These are phyloP conservation scores for Colletes collaris DNA, from an alignment of 2,888 invertebrate genomes.

Conservation along the genomic window DNA sequence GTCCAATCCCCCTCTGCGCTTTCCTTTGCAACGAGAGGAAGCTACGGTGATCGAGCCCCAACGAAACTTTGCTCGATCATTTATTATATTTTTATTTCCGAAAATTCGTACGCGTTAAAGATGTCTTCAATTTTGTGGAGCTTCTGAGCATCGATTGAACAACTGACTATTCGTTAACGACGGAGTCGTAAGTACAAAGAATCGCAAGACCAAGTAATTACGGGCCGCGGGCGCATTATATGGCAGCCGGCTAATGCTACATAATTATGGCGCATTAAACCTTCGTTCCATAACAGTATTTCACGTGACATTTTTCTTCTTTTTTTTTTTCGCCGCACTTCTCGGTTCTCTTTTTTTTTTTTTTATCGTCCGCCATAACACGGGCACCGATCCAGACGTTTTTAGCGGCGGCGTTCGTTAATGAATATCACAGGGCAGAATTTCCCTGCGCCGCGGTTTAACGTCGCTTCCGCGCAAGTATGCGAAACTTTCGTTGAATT, in stretches of 20 bases:
- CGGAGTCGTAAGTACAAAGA: conserved; percentile 45
- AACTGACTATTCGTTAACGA: not conserved
- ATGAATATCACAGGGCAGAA: conserved; percentile 31
- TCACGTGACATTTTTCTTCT: conserved; percentile 29
- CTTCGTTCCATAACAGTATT: conserved; percentile 52
- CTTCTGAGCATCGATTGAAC: too few relatives aligned
- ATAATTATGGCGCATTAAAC: conserved; percentile 59
- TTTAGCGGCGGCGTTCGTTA: conserved; percentile 34
- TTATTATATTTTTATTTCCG: too few relatives aligned
- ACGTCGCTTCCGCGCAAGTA: conserved; percentile 12
- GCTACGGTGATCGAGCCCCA: too few relatives aligned
- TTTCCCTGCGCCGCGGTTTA: conserved; percentile 7
- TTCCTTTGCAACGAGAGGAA: too few relatives aligned
- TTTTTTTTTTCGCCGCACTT: not conserved
- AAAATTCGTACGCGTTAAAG: not conserved
- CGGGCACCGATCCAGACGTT: conserved; percentile 33
- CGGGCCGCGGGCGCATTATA: conserved; percentile 37
- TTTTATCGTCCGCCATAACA: conserved; percentile 39
- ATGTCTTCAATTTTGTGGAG: too few relatives aligned
- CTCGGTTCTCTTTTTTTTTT: not conserved
- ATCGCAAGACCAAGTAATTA: conserved; percentile 48
- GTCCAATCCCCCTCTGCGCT: not conserved
- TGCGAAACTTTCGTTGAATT: conserved; percentile 31
- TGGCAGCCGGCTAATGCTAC: conserved; percentile 35
- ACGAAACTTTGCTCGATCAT: too few relatives aligned